Conservation (phyloP, 2,113 vertebrate genomes). For the Microtus pennsylvanicus region DNA sequence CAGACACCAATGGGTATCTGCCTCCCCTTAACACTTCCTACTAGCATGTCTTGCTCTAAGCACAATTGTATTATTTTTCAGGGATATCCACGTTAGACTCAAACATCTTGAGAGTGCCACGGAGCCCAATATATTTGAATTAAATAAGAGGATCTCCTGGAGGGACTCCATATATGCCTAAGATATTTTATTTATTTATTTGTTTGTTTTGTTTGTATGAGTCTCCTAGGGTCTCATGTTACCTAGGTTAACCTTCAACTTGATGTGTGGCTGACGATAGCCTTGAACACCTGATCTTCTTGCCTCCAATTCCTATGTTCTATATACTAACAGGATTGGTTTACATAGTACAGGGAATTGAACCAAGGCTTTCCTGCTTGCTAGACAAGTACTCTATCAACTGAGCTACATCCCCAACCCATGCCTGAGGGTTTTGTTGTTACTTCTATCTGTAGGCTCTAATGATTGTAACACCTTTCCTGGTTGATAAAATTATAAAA, state of each 20-base stretch:
- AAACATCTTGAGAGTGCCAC: not conserved
- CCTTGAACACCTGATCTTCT: not conserved
- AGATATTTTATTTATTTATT: not conserved
- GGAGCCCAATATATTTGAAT: not conserved
- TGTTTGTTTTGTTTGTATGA: not conserved
- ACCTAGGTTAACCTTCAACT: not conserved
- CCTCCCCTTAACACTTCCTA: slow-evolving; percentile 15
- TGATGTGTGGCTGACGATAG: not conserved
- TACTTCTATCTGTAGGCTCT: not conserved
- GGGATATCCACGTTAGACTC: not conserved
- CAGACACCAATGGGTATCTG: not conserved
- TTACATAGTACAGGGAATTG: not conserved
- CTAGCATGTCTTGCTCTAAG: not conserved
- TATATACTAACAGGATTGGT: not conserved
- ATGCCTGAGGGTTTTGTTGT: not conserved
- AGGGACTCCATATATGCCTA: not conserved
- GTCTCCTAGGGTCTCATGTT: not conserved
- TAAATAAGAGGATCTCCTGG: not conserved
- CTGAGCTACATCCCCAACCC: not conserved
- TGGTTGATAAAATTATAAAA: not conserved
- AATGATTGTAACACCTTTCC: not conserved
- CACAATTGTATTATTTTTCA: not conserved
- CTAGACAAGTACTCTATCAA: not conserved
- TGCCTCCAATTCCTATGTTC: not conserved
- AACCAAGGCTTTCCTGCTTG: not conserved